Conservation (phyloP, 2,113 vertebrate genomes). For the Ardeotis arabs region DNA sequence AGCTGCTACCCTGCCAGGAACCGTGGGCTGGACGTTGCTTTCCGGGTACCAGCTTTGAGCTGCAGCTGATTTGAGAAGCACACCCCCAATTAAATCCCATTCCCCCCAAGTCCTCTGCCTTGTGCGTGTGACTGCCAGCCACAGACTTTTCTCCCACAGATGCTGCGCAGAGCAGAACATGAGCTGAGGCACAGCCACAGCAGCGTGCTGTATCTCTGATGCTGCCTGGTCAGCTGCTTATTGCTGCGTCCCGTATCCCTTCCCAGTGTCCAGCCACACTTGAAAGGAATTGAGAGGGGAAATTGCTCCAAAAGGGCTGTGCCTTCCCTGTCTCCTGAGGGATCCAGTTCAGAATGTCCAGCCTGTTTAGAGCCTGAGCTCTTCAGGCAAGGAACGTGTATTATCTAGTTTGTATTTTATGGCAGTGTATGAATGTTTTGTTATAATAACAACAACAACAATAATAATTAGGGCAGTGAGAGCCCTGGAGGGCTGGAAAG, state of each 20-base stretch:
- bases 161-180: not conserved
- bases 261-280: not conserved
- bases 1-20: not conserved
- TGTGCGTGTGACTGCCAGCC: not conserved
- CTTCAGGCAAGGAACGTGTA: constrained; percentile 57
- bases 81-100: not conserved
- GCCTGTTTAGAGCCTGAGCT: constrained; percentile 15
- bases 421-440: constrained; percentile 63
- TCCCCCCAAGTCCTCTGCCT: not conserved
- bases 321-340: not conserved
- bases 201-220: not conserved
- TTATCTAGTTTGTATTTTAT: constrained; percentile 67
- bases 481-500: constrained; percentile 63
- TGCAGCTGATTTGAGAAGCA: not conserved
- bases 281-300: not conserved
- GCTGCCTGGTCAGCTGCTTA: not conserved
- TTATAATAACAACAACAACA: constrained; percentile 67
- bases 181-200: not conserved
- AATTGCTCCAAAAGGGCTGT: not conserved
- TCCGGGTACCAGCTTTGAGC: not conserved
- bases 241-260: fast-evolving
- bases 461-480: constrained; percentile 65
- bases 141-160: fast-evolving
- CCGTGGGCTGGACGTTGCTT: fast-evolving
- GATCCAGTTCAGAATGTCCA: not conserved